Evolutionary conservation across 2,888 invertebrate genomes (phyloP), one percentile per base, ranked within the genome.

Genomic region (Nezara viridula): DNA sequence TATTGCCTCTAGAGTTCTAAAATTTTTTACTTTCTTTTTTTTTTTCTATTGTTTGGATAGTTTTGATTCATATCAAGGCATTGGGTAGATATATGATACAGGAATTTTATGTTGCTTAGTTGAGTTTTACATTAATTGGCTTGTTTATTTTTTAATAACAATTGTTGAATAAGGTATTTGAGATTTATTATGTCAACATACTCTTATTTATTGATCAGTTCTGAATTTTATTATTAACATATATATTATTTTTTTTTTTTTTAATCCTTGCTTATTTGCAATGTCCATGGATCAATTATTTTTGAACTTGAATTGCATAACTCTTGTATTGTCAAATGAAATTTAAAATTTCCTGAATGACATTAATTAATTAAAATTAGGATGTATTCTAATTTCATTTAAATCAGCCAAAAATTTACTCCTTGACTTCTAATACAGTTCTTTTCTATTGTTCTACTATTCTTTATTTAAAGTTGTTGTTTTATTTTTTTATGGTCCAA

Each of bases 101-200:
- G 40, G 24, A 21, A 40, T 40, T 40, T 77, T 77, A 40, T 73
- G 37, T 37, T 47, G 44, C 4, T 44, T 44, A n/a, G 44, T 44
- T 81, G 40, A 47, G 44, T 44, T 81, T 81, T 81, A 44, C 1
- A n/a, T 44, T 47, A 47, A 21, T 16, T 21, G 40, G 44, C 44
- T 81, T 81, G 27, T 60, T 81, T 44, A 81, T 81, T 47, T 21
- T 0, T 40, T 81, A 37, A 5, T 21, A 81, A 12, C 40, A n/a
- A 81, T 40, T 81, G 5, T 44, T 44, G 44, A n/a, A n/a, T 44
- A 10, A 14, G 12, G 3, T 44, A n/a, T 44, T 81, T n/a, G n/a
- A 81, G 44, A 47, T 81, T 81, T 81, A n/a, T 81, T 44, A 44
- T 44, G n/a, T 44, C 40, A 81, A 37, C 32, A 12, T 73, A 81